Conservation (phyloP, 2,113 vertebrate species). For the Archocentrus centrarchus region DNA sequence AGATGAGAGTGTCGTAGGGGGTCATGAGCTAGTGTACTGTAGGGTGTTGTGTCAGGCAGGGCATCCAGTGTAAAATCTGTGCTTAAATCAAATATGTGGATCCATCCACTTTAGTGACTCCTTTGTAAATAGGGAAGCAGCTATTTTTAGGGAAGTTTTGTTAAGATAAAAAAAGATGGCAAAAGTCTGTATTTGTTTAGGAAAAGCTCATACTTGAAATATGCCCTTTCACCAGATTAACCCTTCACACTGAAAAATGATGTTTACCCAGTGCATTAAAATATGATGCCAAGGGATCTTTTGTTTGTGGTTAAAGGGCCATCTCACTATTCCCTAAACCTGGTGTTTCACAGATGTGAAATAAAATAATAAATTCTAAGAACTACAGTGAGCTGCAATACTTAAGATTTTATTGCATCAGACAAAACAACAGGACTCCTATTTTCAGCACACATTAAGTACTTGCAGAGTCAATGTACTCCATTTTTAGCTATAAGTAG, state of each 20-base stretch:
- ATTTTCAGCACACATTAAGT: neutral
- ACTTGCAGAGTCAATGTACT: neutral
- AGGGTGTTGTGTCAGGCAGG: neutral
- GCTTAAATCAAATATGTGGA: neutral
- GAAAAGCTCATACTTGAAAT: neutral
- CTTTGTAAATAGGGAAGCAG: neutral
- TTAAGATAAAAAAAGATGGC: neutral
- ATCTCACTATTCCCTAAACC: neutral
- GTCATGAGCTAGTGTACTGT: neutral
- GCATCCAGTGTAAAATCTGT: too few species aligned
- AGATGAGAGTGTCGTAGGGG: too few species aligned
- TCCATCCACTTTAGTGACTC: fast-evolving
- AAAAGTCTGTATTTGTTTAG: neutral
- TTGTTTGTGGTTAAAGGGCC: neutral
- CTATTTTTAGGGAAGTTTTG: neutral
- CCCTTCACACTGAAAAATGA: neutral
- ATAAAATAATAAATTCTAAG: neutral
- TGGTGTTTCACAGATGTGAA: neutral
- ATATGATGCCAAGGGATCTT: neutral
- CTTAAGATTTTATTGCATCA: neutral
- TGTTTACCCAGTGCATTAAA: neutral
- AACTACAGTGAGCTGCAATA: neutral
- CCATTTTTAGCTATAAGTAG: neutral
- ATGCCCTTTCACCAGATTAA: neutral
- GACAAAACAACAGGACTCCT: neutral